Percentiles rank a stretch among this genome's conserved stretches.
These are phyloP conservation scores for Melanophora roralis DNA, from an alignment of 2,888 invertebrate genomes.

Conservation along the genomic window DNA sequence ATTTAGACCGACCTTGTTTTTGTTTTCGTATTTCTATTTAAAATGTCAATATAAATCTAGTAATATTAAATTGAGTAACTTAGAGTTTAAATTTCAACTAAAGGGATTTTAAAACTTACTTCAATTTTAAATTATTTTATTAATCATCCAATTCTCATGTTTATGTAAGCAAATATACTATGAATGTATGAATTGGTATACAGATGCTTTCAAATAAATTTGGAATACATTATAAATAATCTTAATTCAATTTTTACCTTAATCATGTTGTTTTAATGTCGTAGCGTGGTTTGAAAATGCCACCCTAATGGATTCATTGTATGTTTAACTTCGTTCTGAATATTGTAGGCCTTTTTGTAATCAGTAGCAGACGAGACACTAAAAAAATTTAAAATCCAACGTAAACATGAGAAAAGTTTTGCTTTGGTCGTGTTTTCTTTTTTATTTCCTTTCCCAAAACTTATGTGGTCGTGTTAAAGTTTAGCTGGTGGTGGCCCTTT, in stretches of 20 bases:
- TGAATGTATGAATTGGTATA: too few relatives aligned
- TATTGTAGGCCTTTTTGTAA: conserved; percentile 36
- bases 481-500: conserved; percentile 33
- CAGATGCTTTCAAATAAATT: not conserved
- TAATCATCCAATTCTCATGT: too few relatives aligned
- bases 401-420: conserved; percentile 32
- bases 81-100: too few relatives aligned
- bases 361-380: conserved; percentile 60
- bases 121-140: too few relatives aligned
- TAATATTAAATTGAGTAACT: too few relatives aligned
- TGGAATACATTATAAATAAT: conserved; percentile 31
- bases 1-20: too few relatives aligned
- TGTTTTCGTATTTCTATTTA: too few relatives aligned
- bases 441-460: not conserved
- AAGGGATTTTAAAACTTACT: too few relatives aligned
- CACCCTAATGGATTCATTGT: conserved; percentile 56
- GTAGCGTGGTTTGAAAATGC: conserved; percentile 41
- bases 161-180: too few relatives aligned
- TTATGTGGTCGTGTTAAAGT: conserved; percentile 32
- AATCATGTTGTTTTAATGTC: conserved; percentile 53
- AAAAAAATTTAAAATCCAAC: too few relatives aligned
- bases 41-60: too few relatives aligned
- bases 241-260: conserved; percentile 56
- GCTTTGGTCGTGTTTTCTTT: not conserved
- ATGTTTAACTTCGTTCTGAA: conserved; percentile 6